Evolutionary conservation across 2,113 vertebrate species (phyloP).

Genomic region (Cheirogaleus medius): DNA sequence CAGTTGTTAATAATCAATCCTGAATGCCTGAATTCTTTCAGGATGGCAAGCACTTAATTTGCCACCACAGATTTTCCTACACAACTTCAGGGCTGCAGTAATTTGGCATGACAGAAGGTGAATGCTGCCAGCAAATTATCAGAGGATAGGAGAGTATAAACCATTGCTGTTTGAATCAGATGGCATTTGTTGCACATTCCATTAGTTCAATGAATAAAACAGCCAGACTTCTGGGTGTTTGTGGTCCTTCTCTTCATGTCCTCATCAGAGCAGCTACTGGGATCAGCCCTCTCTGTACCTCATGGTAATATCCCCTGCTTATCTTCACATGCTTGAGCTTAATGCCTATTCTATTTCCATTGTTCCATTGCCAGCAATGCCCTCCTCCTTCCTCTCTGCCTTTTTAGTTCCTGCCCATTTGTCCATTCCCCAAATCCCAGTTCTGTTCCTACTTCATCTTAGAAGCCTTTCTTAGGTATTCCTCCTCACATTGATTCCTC

Average conservation of each 20-base stretch:
- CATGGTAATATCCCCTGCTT: background rate
- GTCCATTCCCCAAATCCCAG: background rate
- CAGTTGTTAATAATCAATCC: slow-evolving; percentile 68
- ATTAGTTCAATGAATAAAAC: slow-evolving; percentile 40
- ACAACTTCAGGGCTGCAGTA: slow-evolving; percentile 59
- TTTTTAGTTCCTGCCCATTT: background rate
- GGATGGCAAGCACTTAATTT: slow-evolving; percentile 67
- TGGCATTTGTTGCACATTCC: slow-evolving; percentile 57
- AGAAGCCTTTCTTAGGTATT: background rate
- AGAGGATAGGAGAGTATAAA: slow-evolving; percentile 54
- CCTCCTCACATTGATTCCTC: background rate
- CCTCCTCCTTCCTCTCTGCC: background rate
- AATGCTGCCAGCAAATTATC: slow-evolving; percentile 66
- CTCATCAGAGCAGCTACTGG: background rate
- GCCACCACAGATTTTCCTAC: slow-evolving; percentile 42
- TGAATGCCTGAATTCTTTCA: slow-evolving; percentile 53
- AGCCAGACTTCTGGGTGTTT: background rate
- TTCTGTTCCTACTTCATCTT: background rate
- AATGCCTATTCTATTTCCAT: background rate
- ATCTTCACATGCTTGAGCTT: background rate
- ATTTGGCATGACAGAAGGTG: slow-evolving; percentile 69
- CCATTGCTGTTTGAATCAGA: slow-evolving; percentile 72
- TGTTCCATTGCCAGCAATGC: background rate
- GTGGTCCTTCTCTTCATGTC: background rate
- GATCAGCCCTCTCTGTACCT: background rate